Percentiles rank a stretch among this genome's conserved stretches.
These are phyloP conservation scores for Oithona nana DNA, from an alignment of 2,888 invertebrate genomes.

Conservation along the genomic window DNA sequence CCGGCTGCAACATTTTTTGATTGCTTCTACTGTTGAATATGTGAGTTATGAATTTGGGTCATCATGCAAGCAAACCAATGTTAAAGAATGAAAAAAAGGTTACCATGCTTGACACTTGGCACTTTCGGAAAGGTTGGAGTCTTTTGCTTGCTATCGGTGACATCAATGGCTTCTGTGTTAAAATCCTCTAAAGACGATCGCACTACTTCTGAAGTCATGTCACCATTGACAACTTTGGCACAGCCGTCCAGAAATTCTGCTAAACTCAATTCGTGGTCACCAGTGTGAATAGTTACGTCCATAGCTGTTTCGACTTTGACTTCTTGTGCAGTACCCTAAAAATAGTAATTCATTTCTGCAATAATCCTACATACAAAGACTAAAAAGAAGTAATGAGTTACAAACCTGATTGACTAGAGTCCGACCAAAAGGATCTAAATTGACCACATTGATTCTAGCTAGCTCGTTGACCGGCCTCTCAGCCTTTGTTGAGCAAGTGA, in stretches of 20 bases:
- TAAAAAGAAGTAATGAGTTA: background rate
- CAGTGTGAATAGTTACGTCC: background rate
- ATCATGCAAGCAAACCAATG: too few relatives aligned
- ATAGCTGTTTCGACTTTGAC: background rate
- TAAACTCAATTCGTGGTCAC: background rate
- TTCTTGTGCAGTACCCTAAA: background rate
- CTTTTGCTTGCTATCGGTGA: too few relatives aligned
- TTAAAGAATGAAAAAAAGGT: too few relatives aligned
- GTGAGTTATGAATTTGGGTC: too few relatives aligned
- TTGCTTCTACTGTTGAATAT: too few relatives aligned
- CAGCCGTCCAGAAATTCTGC: background rate
- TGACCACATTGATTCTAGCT: background rate
- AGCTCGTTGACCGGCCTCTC: background rate
- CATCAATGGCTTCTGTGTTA: background rate
- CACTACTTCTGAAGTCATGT: background rate
- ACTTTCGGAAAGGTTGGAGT: too few relatives aligned
- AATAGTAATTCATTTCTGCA: too few relatives aligned
- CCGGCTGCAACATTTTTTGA: too few relatives aligned
- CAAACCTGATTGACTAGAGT: background rate
- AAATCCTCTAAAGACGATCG: background rate
- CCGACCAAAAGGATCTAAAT: background rate
- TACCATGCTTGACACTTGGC: too few relatives aligned
- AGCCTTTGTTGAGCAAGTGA: background rate
- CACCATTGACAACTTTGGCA: background rate
- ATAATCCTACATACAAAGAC: background rate